Conservation (phyloP, 2,888 invertebrate genomes). For the Carcina quercana region DNA sequence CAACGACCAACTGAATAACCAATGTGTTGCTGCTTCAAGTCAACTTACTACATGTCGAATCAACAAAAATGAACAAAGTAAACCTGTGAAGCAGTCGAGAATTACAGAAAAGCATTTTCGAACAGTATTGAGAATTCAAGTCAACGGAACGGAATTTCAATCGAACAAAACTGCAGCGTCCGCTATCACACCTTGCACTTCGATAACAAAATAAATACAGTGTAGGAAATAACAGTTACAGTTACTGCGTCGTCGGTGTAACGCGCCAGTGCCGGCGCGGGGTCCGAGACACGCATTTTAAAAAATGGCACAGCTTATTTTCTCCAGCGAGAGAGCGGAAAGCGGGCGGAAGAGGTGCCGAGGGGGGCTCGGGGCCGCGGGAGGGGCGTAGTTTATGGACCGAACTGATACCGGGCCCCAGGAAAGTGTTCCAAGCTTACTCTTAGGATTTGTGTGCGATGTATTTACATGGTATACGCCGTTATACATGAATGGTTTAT, state of each 20-base stretch:
- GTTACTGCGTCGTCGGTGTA: slow-evolving; percentile 46
- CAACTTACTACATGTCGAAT: too few relatives aligned
- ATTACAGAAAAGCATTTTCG: too few relatives aligned
- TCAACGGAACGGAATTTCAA: slow-evolving; percentile 16
- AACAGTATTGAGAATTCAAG: too few relatives aligned
- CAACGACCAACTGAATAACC: too few relatives aligned
- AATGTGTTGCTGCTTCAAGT: too few relatives aligned
- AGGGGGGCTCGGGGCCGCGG: slow-evolving; percentile 17
- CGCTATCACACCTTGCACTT: slow-evolving; percentile 30
- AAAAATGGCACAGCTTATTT: slow-evolving; percentile 65
- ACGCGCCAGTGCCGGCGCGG: slow-evolving; percentile 39
- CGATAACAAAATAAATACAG: slow-evolving; percentile 32
- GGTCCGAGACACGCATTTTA: slow-evolving; percentile 63
- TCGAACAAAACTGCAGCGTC: slow-evolving; percentile 25
- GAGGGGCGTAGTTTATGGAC: slow-evolving; percentile 60
- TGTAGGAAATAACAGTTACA: slow-evolving; percentile 52
- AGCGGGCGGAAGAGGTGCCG: slow-evolving; percentile 31
- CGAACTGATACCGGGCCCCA: slow-evolving; percentile 66
- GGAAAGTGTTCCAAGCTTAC: slow-evolving; percentile 65
- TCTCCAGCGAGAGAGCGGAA: slow-evolving; percentile 44
- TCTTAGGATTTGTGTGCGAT: slow-evolving; percentile 59
- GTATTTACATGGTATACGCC: slow-evolving; percentile 56
- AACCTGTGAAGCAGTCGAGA: too few relatives aligned
- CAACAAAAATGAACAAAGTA: too few relatives aligned
- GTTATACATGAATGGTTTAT: slow-evolving; percentile 22